These are phyloP conservation scores for Gila robusta DNA, from an alignment of 2,797 vertebrate species.

Conservation along the genomic window DNA sequence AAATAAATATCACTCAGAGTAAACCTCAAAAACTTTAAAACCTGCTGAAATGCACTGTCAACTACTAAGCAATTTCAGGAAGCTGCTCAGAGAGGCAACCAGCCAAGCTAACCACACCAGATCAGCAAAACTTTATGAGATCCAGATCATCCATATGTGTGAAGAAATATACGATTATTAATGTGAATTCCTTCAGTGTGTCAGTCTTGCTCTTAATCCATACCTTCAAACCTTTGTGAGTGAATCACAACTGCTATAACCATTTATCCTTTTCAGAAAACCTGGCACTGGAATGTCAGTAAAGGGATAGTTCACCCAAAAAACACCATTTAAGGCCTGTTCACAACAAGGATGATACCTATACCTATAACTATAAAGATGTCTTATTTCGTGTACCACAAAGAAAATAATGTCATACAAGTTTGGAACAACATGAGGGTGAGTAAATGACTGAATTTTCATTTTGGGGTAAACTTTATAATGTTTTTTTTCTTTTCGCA, in stretches of 20 bases:
- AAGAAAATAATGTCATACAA: not conserved
- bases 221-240: constrained; percentile 13
- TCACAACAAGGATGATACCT: not conserved
- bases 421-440: not conserved
- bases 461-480: not conserved
- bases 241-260: constrained; percentile 55
- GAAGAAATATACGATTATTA: not conserved
- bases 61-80: constrained; percentile 26
- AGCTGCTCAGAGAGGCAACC: not conserved
- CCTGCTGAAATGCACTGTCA: constrained; percentile 11
- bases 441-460: not conserved
- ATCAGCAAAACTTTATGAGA: not conserved
- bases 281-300: constrained; percentile 51
- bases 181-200: not conserved
- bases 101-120: not conserved
- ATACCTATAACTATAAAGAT: not conserved
- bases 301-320: not conserved
- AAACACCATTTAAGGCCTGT: not conserved
- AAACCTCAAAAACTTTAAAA: constrained; percentile 19
- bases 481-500: not conserved
- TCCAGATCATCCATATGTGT: not conserved
- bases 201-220: not conserved
- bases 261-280: constrained; percentile 1
- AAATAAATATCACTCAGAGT: constrained; percentile 19
- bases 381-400: not conserved